Base-by-base conservation (phyloP, 1,140 invertebrate species). In the Scaptomyza pallida region DNA sequence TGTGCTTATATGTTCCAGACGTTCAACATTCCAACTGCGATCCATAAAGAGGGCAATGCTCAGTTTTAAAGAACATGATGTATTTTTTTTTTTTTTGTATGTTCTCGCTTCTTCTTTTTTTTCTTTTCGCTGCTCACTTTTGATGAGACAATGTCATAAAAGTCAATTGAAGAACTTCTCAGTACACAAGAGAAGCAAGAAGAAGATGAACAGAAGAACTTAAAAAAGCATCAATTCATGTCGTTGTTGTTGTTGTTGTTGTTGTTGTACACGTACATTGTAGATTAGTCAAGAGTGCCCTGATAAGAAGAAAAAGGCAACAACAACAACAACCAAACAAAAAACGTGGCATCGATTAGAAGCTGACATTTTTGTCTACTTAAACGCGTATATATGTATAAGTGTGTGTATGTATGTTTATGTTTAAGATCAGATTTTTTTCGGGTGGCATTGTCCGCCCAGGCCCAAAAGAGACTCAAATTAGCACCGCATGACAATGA, bases 401-500 rank as follows among this genome's bases (percentile, higher is more conserved):
- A 57, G 8, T 15, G 2, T 56, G 10, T 23, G 5, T 33, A 15
- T n/a, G 0, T 35, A 12, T 43, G 40, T 30, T 40, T 44, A 45
- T 33, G 40, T 64, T 9, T 59, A 48, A 33, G 37, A 35, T n/a
- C n/a, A 8, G 5, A 40, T 48, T 57, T 64, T 64, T 48, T 57
- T 64, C 61, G 41, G 35, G 41, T 73, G 59, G 50, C 16, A 17
- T n/a, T 48, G 50, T 62, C 59, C 59, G 60, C 43, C 50, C 60
- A 50, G 67, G 57, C 57, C n/a, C n/a, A n/a, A n/a, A 55, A 30
- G 10, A 37, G 65, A 17, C 21, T 67, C 71, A 70, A 88, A 86
- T 86, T 86, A 74, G 64, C 75, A 60, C 60, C 80, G 63, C 80
- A 77, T 80, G 76, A 48, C 70, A 81, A 78, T 86, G 82, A 86